These are phyloP conservation scores for Sarcophaga peregrina DNA, from an alignment of 1,140 invertebrate species.

Conservation along the genomic window DNA sequence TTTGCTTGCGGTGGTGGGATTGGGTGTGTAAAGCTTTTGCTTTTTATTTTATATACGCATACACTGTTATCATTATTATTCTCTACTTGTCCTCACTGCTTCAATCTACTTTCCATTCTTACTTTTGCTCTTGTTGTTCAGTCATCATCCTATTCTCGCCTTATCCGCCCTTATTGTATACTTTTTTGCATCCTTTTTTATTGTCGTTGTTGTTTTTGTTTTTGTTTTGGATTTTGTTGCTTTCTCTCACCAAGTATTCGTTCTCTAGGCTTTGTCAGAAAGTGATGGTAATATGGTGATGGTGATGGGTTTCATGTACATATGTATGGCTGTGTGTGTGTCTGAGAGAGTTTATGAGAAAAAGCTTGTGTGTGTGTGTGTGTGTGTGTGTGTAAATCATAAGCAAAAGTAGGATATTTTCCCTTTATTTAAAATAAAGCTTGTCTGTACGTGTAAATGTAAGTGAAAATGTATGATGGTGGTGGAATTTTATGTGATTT, in stretches of 20 bases:
- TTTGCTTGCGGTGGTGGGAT: not conserved
- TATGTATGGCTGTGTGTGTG: not conserved
- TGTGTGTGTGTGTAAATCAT: not conserved
- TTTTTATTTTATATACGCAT: not conserved
- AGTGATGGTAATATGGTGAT: too few relatives aligned
- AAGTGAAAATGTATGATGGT: not conserved
- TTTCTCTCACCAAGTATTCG: too few relatives aligned
- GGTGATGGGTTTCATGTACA: not conserved
- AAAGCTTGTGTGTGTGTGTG: too few relatives aligned
- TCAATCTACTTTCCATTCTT: not conserved
- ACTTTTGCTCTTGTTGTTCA: not conserved
- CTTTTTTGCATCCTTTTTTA: slow-evolving; percentile 14
- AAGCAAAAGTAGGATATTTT: slow-evolving; percentile 11
- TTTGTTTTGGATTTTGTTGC: too few relatives aligned
- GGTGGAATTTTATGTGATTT: slow-evolving; percentile 19
- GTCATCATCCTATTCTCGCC: not conserved
- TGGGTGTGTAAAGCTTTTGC: not conserved
- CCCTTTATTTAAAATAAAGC: not conserved
- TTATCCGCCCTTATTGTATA: not conserved
- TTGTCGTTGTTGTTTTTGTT: too few relatives aligned
- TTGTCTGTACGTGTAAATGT: not conserved
- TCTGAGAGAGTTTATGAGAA: too few relatives aligned
- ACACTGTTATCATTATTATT: not conserved
- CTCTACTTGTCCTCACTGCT: too few relatives aligned
- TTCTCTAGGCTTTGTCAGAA: too few relatives aligned